Conservation (phyloP, 2,113 vertebrate genomes). For the Sturnus vulgaris region DNA sequence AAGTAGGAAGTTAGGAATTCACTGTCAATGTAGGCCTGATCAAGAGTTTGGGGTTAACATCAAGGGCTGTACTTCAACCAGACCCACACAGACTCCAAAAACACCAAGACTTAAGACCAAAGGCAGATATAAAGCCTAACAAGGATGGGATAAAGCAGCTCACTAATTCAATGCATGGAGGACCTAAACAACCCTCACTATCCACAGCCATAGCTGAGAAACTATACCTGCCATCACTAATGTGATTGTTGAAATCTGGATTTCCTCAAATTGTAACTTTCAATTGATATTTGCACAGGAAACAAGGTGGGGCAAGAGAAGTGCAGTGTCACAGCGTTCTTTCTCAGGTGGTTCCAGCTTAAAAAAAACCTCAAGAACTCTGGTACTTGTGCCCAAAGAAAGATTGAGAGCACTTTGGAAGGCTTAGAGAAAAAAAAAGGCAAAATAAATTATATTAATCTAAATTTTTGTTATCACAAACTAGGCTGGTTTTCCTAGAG, state of each 20-base stretch:
- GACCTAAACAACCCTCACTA: background rate
- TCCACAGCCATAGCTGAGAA: background rate
- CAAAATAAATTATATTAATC: background rate
- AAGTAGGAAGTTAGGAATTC: background rate
- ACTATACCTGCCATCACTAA: background rate
- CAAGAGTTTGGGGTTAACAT: background rate
- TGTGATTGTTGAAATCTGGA: background rate
- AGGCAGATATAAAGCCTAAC: background rate
- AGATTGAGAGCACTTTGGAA: background rate
- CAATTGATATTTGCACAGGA: background rate
- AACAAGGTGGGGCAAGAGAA: background rate
- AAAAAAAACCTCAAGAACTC: background rate
- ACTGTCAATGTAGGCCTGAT: background rate
- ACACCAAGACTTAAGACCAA: background rate
- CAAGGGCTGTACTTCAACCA: background rate
- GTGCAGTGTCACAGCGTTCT: background rate
- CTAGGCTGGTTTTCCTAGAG: background rate
- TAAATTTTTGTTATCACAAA: background rate
- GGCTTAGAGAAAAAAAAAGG: background rate
- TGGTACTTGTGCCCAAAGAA: fast-evolving
- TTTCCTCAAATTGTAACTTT: background rate
- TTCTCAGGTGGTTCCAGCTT: background rate
- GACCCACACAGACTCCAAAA: background rate
- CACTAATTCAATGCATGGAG: background rate
- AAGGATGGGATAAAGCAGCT: background rate